These are phyloP conservation scores for Zosterops japonicus DNA, from an alignment of 2,113 vertebrate species.

Conservation along the genomic window DNA sequence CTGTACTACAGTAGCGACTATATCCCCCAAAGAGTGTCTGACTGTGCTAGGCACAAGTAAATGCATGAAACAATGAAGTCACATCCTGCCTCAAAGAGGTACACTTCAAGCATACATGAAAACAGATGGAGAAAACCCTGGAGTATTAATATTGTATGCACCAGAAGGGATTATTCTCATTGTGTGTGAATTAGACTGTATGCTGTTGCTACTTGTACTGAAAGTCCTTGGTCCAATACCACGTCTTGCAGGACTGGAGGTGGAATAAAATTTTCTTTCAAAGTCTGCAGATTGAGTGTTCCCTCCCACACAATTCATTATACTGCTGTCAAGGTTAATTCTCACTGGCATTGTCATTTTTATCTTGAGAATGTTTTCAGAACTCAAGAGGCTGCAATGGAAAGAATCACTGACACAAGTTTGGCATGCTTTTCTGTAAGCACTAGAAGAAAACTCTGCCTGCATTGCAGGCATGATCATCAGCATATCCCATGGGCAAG, in stretches of 20 bases:
- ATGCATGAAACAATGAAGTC: background rate
- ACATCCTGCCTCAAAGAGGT: background rate
- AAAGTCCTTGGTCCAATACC: constrained; percentile 18
- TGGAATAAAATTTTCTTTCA: constrained; percentile 40
- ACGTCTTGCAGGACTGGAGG: background rate
- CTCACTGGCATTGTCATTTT: constrained; percentile 51
- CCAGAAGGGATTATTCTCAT: constrained; percentile 10
- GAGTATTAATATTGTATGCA: constrained; percentile 17
- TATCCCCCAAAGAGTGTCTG: background rate
- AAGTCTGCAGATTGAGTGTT: background rate
- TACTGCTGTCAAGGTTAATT: constrained; percentile 42
- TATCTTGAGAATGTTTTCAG: constrained; percentile 40
- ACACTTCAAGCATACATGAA: background rate
- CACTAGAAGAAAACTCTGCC: background rate
- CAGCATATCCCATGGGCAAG: background rate
- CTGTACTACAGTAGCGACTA: background rate
- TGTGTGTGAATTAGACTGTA: background rate
- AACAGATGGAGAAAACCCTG: constrained; percentile 37
- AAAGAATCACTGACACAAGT: constrained; percentile 13
- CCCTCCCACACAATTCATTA: constrained; percentile 29
- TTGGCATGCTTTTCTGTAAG: background rate
- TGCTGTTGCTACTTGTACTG: background rate
- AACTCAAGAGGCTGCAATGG: background rate
- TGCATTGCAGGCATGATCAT: constrained; percentile 14
- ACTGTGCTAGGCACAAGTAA: background rate